Base-by-base conservation (phyloP, 2,888 invertebrate genomes). In the Teleiodes luculella region DNA sequence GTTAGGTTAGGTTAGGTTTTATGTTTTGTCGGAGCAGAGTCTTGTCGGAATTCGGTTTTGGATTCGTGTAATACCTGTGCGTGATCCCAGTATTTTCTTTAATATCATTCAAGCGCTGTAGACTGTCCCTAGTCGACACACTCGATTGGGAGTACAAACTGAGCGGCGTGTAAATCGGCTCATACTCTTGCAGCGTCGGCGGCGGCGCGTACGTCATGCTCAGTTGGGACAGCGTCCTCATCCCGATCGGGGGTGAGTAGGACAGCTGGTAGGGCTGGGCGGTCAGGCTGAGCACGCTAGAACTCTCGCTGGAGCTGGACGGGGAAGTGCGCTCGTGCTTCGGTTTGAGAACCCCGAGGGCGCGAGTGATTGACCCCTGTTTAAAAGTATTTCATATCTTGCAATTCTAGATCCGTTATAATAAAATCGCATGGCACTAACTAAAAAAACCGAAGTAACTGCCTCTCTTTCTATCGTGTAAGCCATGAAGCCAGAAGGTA, bases 331-430 rank as follows among this genome's bases (percentile, higher is more conserved):
- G 91, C 52, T 93, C 93, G 60, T 88, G 86, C 61, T 90, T 90
- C 55, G 91, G 90, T 65, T 93, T 91, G 3, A 93, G 91, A 39
- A 92, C 95, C 45, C 95, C 95, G 36, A 95, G 82, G 3, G 94
- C 95, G 57, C 94, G 90, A 57, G 93, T 93, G 77, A 95, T 88
- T 47, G 94, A 94, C 58, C 94, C 94, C 95, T 95, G 86, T n/a
- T 61, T 60, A 41, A 33, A 47, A 24, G 11, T 33, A 47, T 1
- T 13, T 28, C 13, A 8, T 8, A n/a, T n/a, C n/a, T n/a, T n/a
- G n/a, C n/a, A n/a, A n/a, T n/a, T n/a, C n/a, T n/a, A n/a, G n/a
- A n/a, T n/a, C n/a, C n/a, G n/a, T n/a, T n/a, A n/a, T n/a, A n/a
- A n/a, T n/a, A n/a, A n/a, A n/a, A n/a, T n/a, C n/a, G n/a, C n/a